phyloP scores from a whole-genome alignment of 2,113 vertebrate species.

The Rostratula benghalensis region DNA sequence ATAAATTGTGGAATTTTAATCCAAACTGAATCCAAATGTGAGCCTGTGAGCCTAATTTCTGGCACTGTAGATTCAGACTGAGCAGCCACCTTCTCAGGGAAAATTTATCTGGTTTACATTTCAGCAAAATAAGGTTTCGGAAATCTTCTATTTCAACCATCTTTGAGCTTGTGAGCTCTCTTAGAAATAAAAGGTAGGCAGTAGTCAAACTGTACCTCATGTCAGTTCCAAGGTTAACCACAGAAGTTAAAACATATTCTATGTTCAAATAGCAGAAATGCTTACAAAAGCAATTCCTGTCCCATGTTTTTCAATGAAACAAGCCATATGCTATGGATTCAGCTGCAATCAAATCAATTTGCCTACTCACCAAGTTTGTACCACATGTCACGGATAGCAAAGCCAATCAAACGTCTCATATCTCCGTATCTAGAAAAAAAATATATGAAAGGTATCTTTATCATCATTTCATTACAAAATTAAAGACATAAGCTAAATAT shows the following conservation, averaged over 20 bases:
- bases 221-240: background rate
- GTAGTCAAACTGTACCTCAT: background rate
- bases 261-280: background rate
- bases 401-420: slow-evolving; percentile 94
- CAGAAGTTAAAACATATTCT: background rate
- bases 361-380: slow-evolving; percentile 90
- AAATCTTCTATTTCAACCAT: background rate
- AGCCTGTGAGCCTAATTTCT: background rate
- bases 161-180: background rate
- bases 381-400: slow-evolving; percentile 97
- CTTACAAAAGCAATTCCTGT: background rate
- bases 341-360: background rate
- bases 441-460: background rate
- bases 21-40: background rate
- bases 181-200: background rate
- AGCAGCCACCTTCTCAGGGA: background rate
- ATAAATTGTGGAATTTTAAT: background rate
- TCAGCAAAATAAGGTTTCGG: background rate
- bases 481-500: background rate
- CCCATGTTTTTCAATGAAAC: background rate
- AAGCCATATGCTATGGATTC: background rate
- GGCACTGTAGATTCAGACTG: background rate
- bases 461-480: background rate
- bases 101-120: background rate
- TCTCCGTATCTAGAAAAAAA: slow-evolving; percentile 83